Percentiles rank a stretch among this genome's conserved stretches.
phyloP scores from a whole-genome alignment of 2,113 vertebrate genomes.

The Aleadryas rufinucha region DNA sequence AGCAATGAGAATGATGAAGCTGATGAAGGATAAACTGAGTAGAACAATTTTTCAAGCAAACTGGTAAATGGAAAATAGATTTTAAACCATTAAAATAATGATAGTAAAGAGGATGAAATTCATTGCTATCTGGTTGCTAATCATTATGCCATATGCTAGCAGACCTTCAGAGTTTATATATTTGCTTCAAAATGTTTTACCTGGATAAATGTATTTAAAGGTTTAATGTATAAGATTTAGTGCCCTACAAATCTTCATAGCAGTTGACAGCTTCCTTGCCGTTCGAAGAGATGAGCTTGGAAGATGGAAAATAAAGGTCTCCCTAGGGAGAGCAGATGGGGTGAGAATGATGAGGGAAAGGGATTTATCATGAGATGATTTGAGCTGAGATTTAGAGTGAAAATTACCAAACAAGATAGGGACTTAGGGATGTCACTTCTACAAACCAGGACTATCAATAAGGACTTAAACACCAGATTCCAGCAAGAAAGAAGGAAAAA shows the following conservation, averaged over 20 bases:
- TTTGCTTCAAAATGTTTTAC: conserved; percentile 57
- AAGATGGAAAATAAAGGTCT: conserved; percentile 52
- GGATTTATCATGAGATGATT: conserved; percentile 61
- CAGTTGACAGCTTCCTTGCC: conserved; percentile 56
- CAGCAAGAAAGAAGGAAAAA: neutral
- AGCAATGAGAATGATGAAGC: neutral
- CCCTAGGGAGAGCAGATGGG: conserved; percentile 46
- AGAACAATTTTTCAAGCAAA: neutral
- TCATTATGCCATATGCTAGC: conserved; percentile 65
- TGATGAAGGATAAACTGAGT: neutral
- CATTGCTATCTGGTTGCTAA: conserved; percentile 46
- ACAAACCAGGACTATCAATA: conserved; percentile 46
- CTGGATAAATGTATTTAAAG: conserved; percentile 64
- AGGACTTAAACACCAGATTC: conserved; percentile 12
- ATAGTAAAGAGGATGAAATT: conserved; percentile 24
- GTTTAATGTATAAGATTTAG: conserved; percentile 60
- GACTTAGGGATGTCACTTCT: conserved; percentile 60
- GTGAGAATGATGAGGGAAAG: conserved; percentile 61
- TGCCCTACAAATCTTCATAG: conserved; percentile 63
- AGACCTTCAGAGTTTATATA: conserved; percentile 12
- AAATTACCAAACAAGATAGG: conserved; percentile 64
- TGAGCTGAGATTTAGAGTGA: conserved; percentile 59
- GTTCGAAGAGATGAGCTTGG: conserved; percentile 50
- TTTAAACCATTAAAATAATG: conserved; percentile 42
- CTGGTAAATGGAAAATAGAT: conserved; percentile 20